These are phyloP conservation scores for Drosophila mayaguana DNA, from an alignment of 2,888 invertebrate genomes.

Conservation along the genomic window DNA sequence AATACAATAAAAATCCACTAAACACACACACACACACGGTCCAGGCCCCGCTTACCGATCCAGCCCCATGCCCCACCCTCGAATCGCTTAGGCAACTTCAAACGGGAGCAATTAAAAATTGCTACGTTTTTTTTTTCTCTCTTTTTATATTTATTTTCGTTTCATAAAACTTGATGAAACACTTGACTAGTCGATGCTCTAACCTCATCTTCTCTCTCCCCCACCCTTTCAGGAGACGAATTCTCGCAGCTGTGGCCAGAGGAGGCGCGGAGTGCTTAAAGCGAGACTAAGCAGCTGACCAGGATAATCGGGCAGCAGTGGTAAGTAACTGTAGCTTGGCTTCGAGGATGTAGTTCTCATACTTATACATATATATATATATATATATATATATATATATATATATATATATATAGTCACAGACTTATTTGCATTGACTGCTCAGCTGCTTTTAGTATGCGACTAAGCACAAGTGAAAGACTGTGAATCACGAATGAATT, in stretches of 20 bases:
- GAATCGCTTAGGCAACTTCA: conserved; percentile 50
- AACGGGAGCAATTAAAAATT: conserved; percentile 74
- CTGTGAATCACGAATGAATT: neutral
- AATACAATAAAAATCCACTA: conserved; percentile 67
- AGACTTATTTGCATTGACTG: neutral
- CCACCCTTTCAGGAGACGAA: neutral
- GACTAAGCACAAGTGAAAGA: no score
- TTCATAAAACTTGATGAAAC: conserved; percentile 32
- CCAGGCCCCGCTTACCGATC: conserved; percentile 48
- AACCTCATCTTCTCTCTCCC: conserved; percentile 15
- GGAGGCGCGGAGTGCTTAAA: neutral
- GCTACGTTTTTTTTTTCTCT: conserved; percentile 46
- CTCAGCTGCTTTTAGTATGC: neutral
- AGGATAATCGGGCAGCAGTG: neutral
- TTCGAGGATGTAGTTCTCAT: no score
- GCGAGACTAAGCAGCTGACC: neutral
- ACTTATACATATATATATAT: no score
- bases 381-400: no score
- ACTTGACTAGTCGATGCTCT: conserved; percentile 37
- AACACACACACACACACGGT: conserved; percentile 29
- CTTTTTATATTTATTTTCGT: neutral
- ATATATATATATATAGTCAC: no score
- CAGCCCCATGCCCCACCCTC: conserved; percentile 38
- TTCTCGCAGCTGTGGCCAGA: neutral
- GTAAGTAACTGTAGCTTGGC: neutral